Evolutionary conservation across 2,113 vertebrate species (phyloP), one percentile per base, ranked within the genome.

Genomic region (Prietella phreatophila): DNA sequence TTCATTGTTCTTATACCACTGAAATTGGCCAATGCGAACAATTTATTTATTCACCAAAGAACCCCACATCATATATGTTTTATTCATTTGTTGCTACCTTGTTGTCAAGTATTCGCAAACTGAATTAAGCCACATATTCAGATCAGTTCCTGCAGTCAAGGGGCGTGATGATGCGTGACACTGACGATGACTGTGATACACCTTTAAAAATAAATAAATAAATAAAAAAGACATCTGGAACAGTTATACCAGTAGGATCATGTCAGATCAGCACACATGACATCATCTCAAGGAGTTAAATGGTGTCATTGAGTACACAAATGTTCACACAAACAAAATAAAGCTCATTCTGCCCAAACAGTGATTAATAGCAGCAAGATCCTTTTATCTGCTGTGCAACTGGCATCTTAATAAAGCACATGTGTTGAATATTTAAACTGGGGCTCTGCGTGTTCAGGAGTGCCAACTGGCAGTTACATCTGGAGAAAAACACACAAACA

Each of bases 401-500:
- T 27, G 65, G 30, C 1, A 8, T 81, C 56, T 83, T 75, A 69
- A 87, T 76, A 30, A 69, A 87, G 27, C 65, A 83, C 71, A 36
- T 71, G 33, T 83, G 53, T 33, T 83, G 86, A 83, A 87, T 87
- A 76, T 83, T 83, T 76, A 73, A 82, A 65, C 53, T 80, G 50
- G n/a, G n/a, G 19, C 53, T 80, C 50, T 80, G 76, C 15, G 8
- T 55, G 76, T n/a, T 79, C 47, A 53, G 7, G 73, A 42, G 42
- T 27, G 58, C 67, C 80, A 75, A 71, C 22, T 67, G 80, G 67
- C 65, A 69, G 50, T 47, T 83, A 75, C 80, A 83, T 83, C 81
- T 87, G 86, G 81, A 87, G 11, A 27, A 9, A 86, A 9, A 65
- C 55, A 86, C n/a, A n/a, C 58, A 63, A n/a, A 61, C 55, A 30